Evolutionary conservation across 2,888 invertebrate genomes (phyloP), one percentile per base, ranked within the genome.

Genomic region (Drosophila algonquin): DNA sequence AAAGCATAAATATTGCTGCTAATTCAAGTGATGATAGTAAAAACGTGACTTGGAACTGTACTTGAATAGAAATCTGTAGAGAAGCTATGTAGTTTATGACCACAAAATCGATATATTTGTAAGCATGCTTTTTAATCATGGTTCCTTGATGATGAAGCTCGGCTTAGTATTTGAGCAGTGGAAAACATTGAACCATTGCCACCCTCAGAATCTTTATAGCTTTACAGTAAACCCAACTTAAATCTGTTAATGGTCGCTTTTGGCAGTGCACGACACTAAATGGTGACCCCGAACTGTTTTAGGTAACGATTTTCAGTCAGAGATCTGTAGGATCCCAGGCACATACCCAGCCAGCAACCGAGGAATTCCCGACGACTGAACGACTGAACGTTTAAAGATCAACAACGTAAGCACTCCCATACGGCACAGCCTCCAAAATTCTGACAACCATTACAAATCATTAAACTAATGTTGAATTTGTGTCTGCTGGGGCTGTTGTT

Each of bases 381-480:
- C 40, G 18, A 50, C 18, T n/a, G 62, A 63, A 32, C 63, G 50
- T 14, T 53, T 56, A 62, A 62, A 71, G 71, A 71, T 71, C 68
- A 74, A 55, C 48, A 46, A 14, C 67, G 44, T 27, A 21, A 56
- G 27, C 67, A 67, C 55, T 67, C 67, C 67, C 55, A 67, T 56
- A 45, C 21, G 40, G 51, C 56, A 62, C 61, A 71, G 63, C 58
- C 73, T 63, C 72, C 63, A 72, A 72, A 73, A 58, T 32, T 63
- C 58, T 76, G 81, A 83, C 83, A 83, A 46, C 53, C 68, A 80
- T 76, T 82, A 65, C 74, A 69, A 81, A 76, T 82, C 70, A 75
- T 80, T 73, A 76, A 78, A 74, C 63, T 74, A 63, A 72, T 73
- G 73, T 63, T 51, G 24, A 63, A 54, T 45, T 16, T 60, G 18